Conservation (phyloP, 2,797 vertebrate species). For the Centropyge bicolor region DNA sequence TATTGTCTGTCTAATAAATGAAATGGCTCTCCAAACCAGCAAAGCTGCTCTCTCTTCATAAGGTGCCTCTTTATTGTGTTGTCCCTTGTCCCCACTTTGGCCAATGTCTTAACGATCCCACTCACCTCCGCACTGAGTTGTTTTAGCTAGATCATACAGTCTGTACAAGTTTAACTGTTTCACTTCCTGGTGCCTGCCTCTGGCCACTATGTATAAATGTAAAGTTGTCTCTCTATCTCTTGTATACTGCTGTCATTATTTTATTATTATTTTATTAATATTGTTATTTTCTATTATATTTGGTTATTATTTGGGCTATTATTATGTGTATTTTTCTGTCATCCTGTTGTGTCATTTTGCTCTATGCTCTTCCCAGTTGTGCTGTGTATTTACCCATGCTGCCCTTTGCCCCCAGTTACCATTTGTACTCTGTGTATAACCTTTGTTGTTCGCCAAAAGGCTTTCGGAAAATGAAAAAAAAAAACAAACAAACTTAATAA, state of each 20-base stretch:
- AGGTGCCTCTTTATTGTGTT: constrained; percentile 83
- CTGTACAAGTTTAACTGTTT: constrained; percentile 80
- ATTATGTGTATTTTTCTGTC: constrained; percentile 76
- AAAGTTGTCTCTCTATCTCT: constrained; percentile 85
- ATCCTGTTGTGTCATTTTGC: constrained; percentile 78
- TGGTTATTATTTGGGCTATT: constrained; percentile 74
- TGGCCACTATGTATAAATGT: constrained; percentile 89
- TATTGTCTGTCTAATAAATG: constrained; percentile 49
- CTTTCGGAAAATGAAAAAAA: constrained; percentile 69
- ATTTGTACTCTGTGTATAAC: constrained; percentile 85
- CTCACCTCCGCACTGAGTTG: constrained; percentile 76
- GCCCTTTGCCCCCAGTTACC: constrained; percentile 70
- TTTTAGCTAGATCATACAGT: constrained; percentile 77
- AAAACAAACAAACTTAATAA: constrained; percentile 47
- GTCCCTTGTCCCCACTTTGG: constrained; percentile 71
- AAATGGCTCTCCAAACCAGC: constrained; percentile 74
- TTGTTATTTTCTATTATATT: constrained; percentile 84
- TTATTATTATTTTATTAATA: constrained; percentile 83
- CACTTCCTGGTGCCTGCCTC: constrained; percentile 86
- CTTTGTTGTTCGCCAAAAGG: constrained; percentile 82
- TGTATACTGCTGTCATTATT: constrained; percentile 85
- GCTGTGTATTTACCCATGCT: constrained; percentile 82
- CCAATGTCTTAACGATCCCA: constrained; percentile 66
- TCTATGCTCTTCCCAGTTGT: constrained; percentile 81
- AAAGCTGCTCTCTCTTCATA: constrained; percentile 82